phyloP scores from a whole-genome alignment of 2,888 invertebrate species.

The Empis stercorea region DNA sequence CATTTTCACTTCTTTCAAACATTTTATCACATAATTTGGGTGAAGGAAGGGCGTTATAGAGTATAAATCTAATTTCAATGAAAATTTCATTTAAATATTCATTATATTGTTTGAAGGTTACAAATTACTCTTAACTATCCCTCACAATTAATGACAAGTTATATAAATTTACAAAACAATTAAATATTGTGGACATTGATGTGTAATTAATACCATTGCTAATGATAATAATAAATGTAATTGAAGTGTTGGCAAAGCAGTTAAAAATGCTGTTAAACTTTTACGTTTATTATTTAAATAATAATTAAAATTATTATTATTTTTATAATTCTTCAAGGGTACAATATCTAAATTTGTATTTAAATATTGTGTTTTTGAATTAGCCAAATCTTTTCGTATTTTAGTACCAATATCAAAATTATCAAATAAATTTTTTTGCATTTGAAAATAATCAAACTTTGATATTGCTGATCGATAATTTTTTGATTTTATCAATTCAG shows the following conservation, averaged over 20 bases:
- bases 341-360: not conserved
- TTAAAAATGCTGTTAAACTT: constrained; percentile 12
- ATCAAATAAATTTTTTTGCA: constrained; percentile 8
- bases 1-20: no score
- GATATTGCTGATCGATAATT: constrained; percentile 1
- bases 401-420: constrained; percentile 9
- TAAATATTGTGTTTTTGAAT: constrained; percentile 10
- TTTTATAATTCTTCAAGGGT: not conserved
- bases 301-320: not conserved
- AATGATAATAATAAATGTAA: constrained; percentile 52
- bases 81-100: no score
- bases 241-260: constrained; percentile 40
- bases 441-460: constrained; percentile 9
- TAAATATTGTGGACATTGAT: constrained; percentile 47
- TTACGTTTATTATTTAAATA: not conserved
- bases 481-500: not conserved
- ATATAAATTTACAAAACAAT: constrained; percentile 16
- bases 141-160: no score
- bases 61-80: no score
- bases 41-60: no score
- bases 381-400: constrained; percentile 13
- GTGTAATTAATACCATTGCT: constrained; percentile 51
- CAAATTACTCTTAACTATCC: no score
- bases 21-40: no score
- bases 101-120: no score